Conservation (phyloP, 1,140 invertebrate genomes). For the Lordiphosa stackelbergi region DNA sequence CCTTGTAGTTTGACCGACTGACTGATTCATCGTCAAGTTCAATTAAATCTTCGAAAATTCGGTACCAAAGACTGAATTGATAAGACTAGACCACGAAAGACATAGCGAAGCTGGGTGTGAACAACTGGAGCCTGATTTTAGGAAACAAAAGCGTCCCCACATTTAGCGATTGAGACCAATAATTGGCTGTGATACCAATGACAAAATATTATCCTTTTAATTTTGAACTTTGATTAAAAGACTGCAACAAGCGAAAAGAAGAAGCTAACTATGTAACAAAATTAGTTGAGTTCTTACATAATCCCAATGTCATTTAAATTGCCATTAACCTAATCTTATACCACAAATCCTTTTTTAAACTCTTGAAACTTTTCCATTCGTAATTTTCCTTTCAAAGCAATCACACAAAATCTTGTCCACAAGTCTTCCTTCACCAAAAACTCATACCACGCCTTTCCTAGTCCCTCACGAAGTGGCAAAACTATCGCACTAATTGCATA, state of each 20-base stretch:
- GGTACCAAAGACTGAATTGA: no score
- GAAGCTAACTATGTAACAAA: no score
- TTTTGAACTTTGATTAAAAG: no score
- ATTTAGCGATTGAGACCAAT: not conserved
- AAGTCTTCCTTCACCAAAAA: not conserved
- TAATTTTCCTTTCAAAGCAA: slow-evolving; percentile 1
- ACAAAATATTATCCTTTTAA: no score
- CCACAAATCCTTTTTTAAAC: not conserved
- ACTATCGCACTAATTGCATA: slow-evolving; percentile 63
- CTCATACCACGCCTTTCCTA: not conserved
- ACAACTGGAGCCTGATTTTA: no score
- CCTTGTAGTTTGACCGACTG: no score
- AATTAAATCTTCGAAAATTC: no score
- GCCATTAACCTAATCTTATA: not conserved
- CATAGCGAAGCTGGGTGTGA: no score
- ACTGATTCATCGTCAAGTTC: no score
- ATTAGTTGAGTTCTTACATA: not conserved
- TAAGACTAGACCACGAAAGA: no score
- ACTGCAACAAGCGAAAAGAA: not conserved
- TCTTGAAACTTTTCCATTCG: not conserved
- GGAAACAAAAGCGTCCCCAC: no score
- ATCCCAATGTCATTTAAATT: not conserved
- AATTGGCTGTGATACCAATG: no score
- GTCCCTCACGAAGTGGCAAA: slow-evolving; percentile 4
- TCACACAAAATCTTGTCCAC: slow-evolving; percentile 7